Base-by-base conservation (phyloP, 2,797 vertebrate species). In the Chloroceryle amazona region DNA sequence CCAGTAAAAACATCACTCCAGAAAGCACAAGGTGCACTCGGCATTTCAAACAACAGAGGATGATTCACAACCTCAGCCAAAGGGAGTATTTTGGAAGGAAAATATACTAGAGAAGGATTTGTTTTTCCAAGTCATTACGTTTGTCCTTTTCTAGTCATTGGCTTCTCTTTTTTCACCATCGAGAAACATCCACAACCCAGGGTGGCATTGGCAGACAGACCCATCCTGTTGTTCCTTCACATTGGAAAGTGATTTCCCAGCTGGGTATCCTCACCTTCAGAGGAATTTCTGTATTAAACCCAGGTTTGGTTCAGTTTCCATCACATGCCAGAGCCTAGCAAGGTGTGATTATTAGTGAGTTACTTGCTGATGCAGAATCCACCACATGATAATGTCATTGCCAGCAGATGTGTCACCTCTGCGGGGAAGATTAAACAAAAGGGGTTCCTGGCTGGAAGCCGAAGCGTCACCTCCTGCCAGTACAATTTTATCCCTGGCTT, bases 11-110 rank as follows among this genome's bases (percentile, higher is more conserved):
- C 6, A 29, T 15, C 58, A 7, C 42, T 52, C n/a, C 57, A 54
- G 76, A 78, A 75, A 61, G 41, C 33, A 1, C 74, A 85, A 71
- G 61, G 54, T 3, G 0, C 58, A 47, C 71, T 90, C 90, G 81
- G 91, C 90, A 85, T 83, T 91, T 95, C 75, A 68, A 81, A 78
- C 5, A 7, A 31, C 75, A 18, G 37, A 74, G 89, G 81, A 91
- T 86, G 91, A 96, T 95, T 96, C 95, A 96, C 81, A 67, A 1
- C 44, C 86, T 83, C 82, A 62, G 88, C 67, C 83, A 91, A 61
- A 21, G 31, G 57, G 49, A 37, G 6, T 21, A 22, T 6, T 31
- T 31, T 17, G 54, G 58, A 55, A 76, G 85, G 87, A 94, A 82
- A 91, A 89, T 16, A 33, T 1, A 29, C 55, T 10, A 28, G 22